Evolutionary conservation across 2,888 invertebrate genomes (phyloP).

Genomic region (Acanthosepion esculentum): DNA sequence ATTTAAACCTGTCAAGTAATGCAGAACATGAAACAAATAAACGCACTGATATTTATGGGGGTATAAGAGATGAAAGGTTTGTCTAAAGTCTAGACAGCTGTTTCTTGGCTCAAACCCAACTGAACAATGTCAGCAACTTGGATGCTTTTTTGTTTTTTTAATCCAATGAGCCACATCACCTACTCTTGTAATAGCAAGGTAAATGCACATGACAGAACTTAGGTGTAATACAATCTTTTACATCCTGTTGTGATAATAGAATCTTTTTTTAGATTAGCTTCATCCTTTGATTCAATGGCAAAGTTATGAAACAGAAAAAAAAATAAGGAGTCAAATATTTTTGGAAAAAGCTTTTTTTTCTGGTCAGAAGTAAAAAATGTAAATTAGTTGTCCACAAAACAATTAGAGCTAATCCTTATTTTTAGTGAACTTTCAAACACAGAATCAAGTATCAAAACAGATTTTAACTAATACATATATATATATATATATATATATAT

Average conservation of each 20-base stretch:
- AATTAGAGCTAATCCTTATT: too few relatives aligned
- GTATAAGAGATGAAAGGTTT: not conserved
- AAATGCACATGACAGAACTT: constrained; percentile 2
- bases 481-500: constrained; percentile 13
- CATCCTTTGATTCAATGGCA: not conserved
- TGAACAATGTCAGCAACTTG: not conserved
- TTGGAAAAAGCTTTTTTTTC: not conserved
- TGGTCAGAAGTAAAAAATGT: too few relatives aligned
- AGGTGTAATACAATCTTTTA: not conserved
- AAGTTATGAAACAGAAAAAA: not conserved
- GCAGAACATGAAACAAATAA: not conserved
- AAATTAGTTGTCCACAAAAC: too few relatives aligned
- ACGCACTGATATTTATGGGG: not conserved
- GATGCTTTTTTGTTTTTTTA: not conserved
- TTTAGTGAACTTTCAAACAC: too few relatives aligned
- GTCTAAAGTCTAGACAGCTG: not conserved
- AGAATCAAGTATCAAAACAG: too few relatives aligned
- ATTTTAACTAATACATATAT: not conserved
- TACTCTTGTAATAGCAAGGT: not conserved
- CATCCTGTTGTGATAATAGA: not conserved
- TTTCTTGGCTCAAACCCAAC: not conserved
- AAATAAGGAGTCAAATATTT: not conserved
- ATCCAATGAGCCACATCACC: not conserved
- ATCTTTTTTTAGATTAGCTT: not conserved
- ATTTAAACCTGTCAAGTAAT: not conserved